Evolutionary conservation across 2,797 vertebrate genomes (phyloP), one percentile per base, ranked within the genome.

Genomic region (Psittacula derbiana): DNA sequence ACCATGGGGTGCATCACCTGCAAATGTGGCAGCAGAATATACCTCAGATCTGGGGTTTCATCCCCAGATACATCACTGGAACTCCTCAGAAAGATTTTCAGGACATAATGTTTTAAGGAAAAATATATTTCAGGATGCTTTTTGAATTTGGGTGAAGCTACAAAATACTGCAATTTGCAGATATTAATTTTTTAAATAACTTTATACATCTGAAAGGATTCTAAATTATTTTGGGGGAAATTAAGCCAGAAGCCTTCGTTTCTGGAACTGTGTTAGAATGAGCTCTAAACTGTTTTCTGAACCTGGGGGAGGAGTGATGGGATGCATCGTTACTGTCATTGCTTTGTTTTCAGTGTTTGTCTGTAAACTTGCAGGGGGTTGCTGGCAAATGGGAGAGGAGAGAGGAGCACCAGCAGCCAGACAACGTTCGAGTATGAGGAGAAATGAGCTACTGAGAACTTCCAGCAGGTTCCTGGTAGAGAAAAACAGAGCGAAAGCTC

Each of bases 321-420:
- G 66, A 1, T 14, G 7, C 2, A 2, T 1, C 4, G 3, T 19
- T 15, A 0, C 24, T 53, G 61, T 15, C 55, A 3, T 28, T 8
- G 50, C 12, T 57, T n/a, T 62, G 4, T 69, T 16, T 21, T 36
- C 24, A 8, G 67, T 19, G 20, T 50, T 33, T 52, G n/a, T 8
- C 23, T 50, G 57, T 80, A 36, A 53, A 47, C 21, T 43, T 31
- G n/a, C 25, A 43, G 66, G 47, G n/a, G 13, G 72, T 11, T 11
- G n/a, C 69, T 69, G 64, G 25, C n/a, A 38, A 19, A 31, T 0
- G 4, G 49, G 52, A 9, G 43, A 25, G 36, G 4, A 17, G 18
- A 40, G 31, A 8, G 21, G 33, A 66, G 1, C 57, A 16, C 12
- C 72, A 61, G 57, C 55, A 87, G 53, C 25, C 60, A 17, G 64